These are phyloP conservation scores for Porites cylindrica DNA, from an alignment of 92 coral and sea anemone genomes.

Conservation along the genomic window DNA sequence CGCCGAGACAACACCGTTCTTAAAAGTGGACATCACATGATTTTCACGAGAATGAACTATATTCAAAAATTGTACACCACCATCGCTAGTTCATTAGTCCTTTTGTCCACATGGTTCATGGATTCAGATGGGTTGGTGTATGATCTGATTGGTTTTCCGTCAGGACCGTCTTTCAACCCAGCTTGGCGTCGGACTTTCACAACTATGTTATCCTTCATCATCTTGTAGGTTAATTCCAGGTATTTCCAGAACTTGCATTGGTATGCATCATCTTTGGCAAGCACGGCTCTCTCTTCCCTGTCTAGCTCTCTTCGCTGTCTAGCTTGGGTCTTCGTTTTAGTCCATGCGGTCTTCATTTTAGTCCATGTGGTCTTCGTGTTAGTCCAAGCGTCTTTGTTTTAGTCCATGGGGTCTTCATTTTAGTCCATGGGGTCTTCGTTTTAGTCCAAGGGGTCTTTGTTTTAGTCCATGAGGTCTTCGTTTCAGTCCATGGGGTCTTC, in stretches of 20 bases:
- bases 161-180: slow-evolving; percentile 10
- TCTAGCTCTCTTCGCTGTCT: slow-evolving; percentile 13
- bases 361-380: no score
- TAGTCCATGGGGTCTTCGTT: no score
- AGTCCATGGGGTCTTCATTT: no score
- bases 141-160: slow-evolving; percentile 50
- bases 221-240: slow-evolving; percentile 1
- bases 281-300: slow-evolving; percentile 31
- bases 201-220: slow-evolving; percentile 13
- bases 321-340: no score
- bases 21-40: slow-evolving; percentile 9
- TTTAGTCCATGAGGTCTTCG: no score
- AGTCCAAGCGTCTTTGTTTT: no score
- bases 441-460: no score
- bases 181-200: slow-evolving; percentile 7
- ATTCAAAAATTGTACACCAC: no score
- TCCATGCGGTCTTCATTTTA: no score
- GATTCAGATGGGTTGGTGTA: slow-evolving; percentile 58
- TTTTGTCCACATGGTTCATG: slow-evolving; percentile 35
- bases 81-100: no score
- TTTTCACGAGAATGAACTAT: no score
- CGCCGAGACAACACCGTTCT: slow-evolving; percentile 1
- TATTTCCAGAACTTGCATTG: slow-evolving; percentile 24
- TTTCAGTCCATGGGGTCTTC: no score
- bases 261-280: slow-evolving; percentile 7